phyloP scores from a whole-genome alignment of 2,888 invertebrate genomes.

The Meloe dianella region DNA sequence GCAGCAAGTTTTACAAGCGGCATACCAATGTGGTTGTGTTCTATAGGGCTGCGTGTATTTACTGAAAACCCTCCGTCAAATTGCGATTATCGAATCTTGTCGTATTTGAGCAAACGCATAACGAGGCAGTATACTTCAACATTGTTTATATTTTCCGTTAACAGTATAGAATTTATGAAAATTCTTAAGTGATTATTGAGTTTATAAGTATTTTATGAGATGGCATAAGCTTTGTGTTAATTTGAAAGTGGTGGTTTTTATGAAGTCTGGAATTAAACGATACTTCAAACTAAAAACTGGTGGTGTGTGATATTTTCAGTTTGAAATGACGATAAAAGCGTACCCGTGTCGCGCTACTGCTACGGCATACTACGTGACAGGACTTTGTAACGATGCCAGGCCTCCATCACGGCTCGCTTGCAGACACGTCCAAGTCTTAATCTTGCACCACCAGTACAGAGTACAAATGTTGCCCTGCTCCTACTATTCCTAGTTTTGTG shows the following conservation, averaged over 20 bases:
- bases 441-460: conserved; percentile 52
- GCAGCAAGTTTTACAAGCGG: conserved; percentile 50
- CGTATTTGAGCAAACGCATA: not conserved
- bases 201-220: conserved; percentile 7
- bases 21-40: conserved; percentile 51
- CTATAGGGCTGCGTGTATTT: conserved; percentile 35
- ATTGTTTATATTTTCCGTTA: not conserved
- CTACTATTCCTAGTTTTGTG: conserved; percentile 32
- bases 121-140: not conserved
- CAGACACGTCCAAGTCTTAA: conserved; percentile 56
- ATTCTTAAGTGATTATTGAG: not conserved
- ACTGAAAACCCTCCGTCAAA: conserved; percentile 40
- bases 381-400: conserved; percentile 45
- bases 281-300: conserved; percentile 53
- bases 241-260: conserved; percentile 37
- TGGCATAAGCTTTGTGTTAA: conserved; percentile 32
- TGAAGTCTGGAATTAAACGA: conserved; percentile 42
- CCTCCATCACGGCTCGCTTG: conserved; percentile 47
- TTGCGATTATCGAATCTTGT: conserved; percentile 41
- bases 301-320: conserved; percentile 57
- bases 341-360: conserved; percentile 56
- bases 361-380: conserved; percentile 51
- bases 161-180: conserved; percentile 10
- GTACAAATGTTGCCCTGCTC: conserved; percentile 50
- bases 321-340: conserved; percentile 58